Evolutionary conservation across 2,888 invertebrate genomes (phyloP).

Genomic region (Agrilus biguttatus): DNA sequence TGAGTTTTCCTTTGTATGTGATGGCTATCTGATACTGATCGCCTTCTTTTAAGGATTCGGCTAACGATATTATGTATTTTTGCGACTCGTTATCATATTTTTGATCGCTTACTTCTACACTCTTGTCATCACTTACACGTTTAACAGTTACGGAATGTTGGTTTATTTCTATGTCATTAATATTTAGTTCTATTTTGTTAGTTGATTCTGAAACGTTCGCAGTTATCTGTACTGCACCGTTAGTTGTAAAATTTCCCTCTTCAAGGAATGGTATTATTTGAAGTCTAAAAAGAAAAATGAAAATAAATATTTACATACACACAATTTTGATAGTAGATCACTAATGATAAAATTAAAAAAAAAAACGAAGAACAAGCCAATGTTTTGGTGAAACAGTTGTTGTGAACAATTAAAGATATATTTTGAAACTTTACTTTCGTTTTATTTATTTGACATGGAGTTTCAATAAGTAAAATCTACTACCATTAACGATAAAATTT

Average conservation of each 20-base stretch:
- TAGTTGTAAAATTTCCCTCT: constrained; percentile 29
- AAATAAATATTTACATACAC: not conserved
- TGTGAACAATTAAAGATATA: too few relatives aligned
- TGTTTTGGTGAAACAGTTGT: too few relatives aligned
- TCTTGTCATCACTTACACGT: constrained; percentile 11
- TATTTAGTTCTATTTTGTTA: constrained; percentile 31
- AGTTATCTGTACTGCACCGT: constrained; percentile 30
- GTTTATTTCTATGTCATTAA: constrained; percentile 30
- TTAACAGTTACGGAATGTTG: constrained; percentile 22
- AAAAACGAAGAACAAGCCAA: too few relatives aligned
- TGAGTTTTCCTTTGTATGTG: constrained; percentile 37
- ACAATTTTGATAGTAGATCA: too few relatives aligned
- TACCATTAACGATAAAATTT: too few relatives aligned
- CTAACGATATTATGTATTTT: constrained; percentile 26
- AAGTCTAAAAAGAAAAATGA: constrained; percentile 18
- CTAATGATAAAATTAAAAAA: too few relatives aligned
- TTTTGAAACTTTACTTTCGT: too few relatives aligned
- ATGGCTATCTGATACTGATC: constrained; percentile 33
- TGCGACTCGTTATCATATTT: constrained; percentile 22
- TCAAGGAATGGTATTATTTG: constrained; percentile 28
- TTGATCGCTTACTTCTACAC: constrained; percentile 25
- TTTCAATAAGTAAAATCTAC: too few relatives aligned
- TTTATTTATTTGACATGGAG: too few relatives aligned
- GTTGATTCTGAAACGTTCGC: constrained; percentile 28
- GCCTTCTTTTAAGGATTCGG: constrained; percentile 23